Conservation (phyloP, 2,797 vertebrate species). For the Sphenodon punctatus region DNA sequence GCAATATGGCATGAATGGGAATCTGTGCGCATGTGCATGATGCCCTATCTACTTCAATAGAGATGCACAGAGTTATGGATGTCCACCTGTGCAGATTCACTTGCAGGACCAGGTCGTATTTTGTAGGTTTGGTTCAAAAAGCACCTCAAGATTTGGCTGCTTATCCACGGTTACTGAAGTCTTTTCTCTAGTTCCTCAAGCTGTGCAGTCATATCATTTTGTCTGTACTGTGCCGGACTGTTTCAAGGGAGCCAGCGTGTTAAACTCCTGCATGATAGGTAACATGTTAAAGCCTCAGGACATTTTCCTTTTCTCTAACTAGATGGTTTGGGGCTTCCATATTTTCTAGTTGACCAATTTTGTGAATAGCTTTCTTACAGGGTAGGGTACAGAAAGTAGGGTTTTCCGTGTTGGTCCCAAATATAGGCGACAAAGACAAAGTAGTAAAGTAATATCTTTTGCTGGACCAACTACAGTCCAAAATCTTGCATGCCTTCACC, state of each 20-base stretch:
- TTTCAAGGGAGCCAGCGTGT: too few relatives aligned
- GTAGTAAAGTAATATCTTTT: too few relatives aligned
- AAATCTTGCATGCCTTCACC: too few relatives aligned
- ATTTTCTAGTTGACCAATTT: neutral
- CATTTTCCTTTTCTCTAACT: neutral
- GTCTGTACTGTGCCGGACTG: too few relatives aligned
- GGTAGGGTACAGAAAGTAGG: too few relatives aligned
- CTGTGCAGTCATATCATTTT: neutral
- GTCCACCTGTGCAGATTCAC: neutral
- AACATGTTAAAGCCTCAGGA: neutral
- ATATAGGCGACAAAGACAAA: too few relatives aligned
- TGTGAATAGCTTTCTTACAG: neutral
- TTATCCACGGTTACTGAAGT: neutral
- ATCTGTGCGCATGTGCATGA: neutral
- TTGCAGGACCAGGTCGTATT: neutral
- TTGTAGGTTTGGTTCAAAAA: neutral
- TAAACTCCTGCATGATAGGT: too few relatives aligned
- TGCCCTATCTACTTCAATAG: neutral
- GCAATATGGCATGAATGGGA: too few relatives aligned
- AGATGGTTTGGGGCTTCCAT: too few relatives aligned
- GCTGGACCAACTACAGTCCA: too few relatives aligned
- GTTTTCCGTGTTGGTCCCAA: too few relatives aligned
- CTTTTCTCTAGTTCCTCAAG: too few relatives aligned
- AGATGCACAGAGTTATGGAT: neutral
- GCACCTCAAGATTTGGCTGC: neutral